phyloP scores from a whole-genome alignment of 2,797 vertebrate genomes.

The Urophycis tenuis region DNA sequence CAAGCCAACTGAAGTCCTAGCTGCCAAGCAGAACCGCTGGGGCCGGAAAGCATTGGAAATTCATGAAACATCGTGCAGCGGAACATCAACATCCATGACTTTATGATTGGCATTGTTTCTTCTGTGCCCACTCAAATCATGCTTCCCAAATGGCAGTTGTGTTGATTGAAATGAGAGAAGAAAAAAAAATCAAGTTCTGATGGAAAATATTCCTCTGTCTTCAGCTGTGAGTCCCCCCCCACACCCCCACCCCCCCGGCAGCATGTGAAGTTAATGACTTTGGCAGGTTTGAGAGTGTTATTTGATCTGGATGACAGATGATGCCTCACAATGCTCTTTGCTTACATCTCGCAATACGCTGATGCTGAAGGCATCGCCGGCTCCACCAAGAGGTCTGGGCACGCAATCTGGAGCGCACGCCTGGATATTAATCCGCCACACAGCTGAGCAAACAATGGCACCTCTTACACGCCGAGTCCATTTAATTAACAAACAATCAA shows the following conservation, averaged over 20 bases:
- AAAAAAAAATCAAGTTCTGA: slow-evolving; percentile 48
- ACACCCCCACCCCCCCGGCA: slow-evolving; percentile 25
- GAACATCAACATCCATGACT: slow-evolving; percentile 11
- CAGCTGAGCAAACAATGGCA: slow-evolving; percentile 62
- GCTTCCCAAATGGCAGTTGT: slow-evolving; percentile 33
- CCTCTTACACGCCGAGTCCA: slow-evolving; percentile 35
- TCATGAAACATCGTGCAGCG: slow-evolving; percentile 9
- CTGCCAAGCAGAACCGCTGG: slow-evolving; percentile 13
- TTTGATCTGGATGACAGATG: slow-evolving; percentile 60
- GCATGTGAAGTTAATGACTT: slow-evolving; percentile 64
- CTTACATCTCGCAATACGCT: slow-evolving; percentile 47
- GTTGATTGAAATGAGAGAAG: slow-evolving; percentile 30
- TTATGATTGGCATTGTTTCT: slow-evolving; percentile 17
- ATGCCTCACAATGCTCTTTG: slow-evolving; percentile 34
- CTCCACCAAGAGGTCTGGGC: slow-evolving; percentile 38
- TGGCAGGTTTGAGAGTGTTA: slow-evolving; percentile 51
- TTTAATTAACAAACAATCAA: slow-evolving; percentile 39
- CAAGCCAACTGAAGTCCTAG: not conserved
- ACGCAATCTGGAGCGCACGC: slow-evolving; percentile 50
- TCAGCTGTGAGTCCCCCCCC: slow-evolving; percentile 34
- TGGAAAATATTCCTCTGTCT: slow-evolving; percentile 52
- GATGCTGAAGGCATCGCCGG: slow-evolving; percentile 24
- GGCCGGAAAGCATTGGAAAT: not conserved
- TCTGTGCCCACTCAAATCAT: slow-evolving; percentile 22
- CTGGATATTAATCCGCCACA: slow-evolving; percentile 44